phyloP scores from a whole-genome alignment of 2,797 vertebrate species.

The Coranthus polyacanthus region DNA sequence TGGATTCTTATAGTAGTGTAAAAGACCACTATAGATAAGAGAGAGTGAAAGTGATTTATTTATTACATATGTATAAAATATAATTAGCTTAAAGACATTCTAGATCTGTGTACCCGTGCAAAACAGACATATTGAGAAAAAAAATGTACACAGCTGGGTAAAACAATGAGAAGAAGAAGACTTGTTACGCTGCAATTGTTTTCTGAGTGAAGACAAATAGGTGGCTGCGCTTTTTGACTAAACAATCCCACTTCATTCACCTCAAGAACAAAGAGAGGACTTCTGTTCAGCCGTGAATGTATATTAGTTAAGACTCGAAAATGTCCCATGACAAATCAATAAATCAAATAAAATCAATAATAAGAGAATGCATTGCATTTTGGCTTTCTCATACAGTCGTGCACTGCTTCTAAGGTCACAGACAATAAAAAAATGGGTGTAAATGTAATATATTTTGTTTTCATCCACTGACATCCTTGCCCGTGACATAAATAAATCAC shows the following conservation, averaged over 20 bases:
- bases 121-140: background rate
- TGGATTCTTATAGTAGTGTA: conserved; percentile 65
- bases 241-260: conserved; percentile 47
- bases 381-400: background rate
- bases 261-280: conserved; percentile 39
- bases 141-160: conserved; percentile 40
- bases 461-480: no score
- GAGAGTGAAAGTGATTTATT: background rate
- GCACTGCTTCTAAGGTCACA: no score
- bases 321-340: conserved; percentile 20
- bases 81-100: background rate
- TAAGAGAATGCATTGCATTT: conserved; percentile 1
- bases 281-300: conserved; percentile 15
- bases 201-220: conserved; percentile 70
- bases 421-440: background rate
- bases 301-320: conserved; percentile 8
- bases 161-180: conserved; percentile 49
- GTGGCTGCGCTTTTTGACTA: conserved; percentile 34
- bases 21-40: background rate
- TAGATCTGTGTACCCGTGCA: no score
- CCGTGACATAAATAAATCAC: no score
- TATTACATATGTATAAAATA: background rate
- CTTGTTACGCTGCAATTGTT: conserved; percentile 41
- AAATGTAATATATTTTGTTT: background rate
- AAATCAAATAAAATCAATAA: conserved; percentile 16